Base-by-base conservation (phyloP, 2,113 vertebrate species). In the Rhipidura dahli region DNA sequence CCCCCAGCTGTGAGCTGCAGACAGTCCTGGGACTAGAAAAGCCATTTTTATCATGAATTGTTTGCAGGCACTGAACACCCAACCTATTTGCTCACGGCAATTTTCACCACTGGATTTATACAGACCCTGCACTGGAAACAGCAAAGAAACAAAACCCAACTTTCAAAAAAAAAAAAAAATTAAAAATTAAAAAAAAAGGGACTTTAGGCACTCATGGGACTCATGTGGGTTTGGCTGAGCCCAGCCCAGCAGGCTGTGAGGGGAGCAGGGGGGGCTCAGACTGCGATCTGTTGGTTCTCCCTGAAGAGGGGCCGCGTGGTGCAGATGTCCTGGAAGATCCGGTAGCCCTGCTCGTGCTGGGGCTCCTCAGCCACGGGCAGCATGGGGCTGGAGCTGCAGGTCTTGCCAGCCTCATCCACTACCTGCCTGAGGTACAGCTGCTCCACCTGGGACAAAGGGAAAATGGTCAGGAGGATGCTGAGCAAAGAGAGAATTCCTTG, bases 261-360 rank as follows among this genome's bases (percentile, higher is more conserved):
- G 4, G 1, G 8, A 35, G 59, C 3, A 39, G 56, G 63, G 60
- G 60, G 45, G 61, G 45, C 56, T 98, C 97, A 99, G 91, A 98
- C 99, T 0, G 99, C 99, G 83, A 99, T 99, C 92, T 99, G 98
- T 56, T 99, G 98, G 96, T 98, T 99, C 87, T 99, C 99, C 87
- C 99, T 97, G 97, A 99, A 99, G 89, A 99, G 98, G 2, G 98
- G 87, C 86, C 99, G 98, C 95, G 97, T 97, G 17, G 97, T 86
- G 2, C 98, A 98, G 30, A 98, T 95, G 70, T 98, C 98, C 20
- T 98, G 97, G 69, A 98, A 98, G 94, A 98, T 97, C 68, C 98
- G 96, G 76, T 97, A 98, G 79, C 97, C 73, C 56, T 97, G 98
- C 7, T 98, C 98, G 0, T 96, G 96, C 61, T 94, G 97, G 0